Base-by-base conservation (phyloP, 1,140 invertebrate species). In the Diorhabda elongata region DNA sequence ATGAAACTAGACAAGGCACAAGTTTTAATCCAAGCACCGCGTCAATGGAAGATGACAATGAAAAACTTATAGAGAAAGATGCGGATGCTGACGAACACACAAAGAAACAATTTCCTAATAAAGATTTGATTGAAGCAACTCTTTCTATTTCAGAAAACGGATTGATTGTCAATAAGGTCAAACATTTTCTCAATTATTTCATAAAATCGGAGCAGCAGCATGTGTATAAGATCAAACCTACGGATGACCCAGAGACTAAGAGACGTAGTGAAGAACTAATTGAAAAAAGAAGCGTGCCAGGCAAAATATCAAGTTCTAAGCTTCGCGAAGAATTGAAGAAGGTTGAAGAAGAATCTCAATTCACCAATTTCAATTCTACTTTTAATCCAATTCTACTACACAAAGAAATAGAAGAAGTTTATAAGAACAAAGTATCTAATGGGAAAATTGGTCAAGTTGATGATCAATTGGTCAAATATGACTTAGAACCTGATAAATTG, bases 371-470 rank as follows among this genome's bases (percentile, higher is more conserved):
- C 57, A 71, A 69, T 58, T 26, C 62, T 4, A 71, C 47, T 42
- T 71, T 45, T 59, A 71, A 69, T 60, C 67, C 67, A n/a, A 64
- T 64, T 56, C 64, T 45, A 11, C 45, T 70, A 43, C 66, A 59
- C 45, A 61, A 73, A 42, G 66, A 73, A 67, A 68, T 73, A 58
- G 62, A 67, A 58, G 26, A 67, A 8, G 61, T 5, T n/a, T n/a
- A 9, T 58, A 44, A 52, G 6, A 11, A 42, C 3, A 66, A 66
- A 66, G 58, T 11, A 5, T 26, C 44, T 41, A 8, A 5, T 2
- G 26, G 26, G 26, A 26, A 26, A 26, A 26, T 26, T 26, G 26
- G 26, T 26, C 26, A 26, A 26, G 26, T 43, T 41, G 59, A 61
- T 42, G 5, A 42, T 42, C 2, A 59, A n/a, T n/a, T n/a, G 2